phyloP scores from a whole-genome alignment of 2,888 invertebrate genomes.

The Halocaridina rubra region DNA sequence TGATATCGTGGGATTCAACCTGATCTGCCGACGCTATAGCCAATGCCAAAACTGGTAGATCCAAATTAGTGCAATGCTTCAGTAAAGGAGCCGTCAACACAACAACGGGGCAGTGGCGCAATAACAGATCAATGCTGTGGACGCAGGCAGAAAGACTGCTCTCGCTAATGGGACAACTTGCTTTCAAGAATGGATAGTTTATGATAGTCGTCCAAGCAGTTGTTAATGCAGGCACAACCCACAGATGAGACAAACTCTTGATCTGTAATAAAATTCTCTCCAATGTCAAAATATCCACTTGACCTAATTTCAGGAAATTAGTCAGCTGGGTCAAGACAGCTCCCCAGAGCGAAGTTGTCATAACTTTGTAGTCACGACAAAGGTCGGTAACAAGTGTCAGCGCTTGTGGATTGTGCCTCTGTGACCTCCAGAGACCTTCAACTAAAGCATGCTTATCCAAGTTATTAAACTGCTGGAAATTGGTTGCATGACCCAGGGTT shows the following conservation, averaged over 20 bases:
- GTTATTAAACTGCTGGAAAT: slow-evolving; percentile 20
- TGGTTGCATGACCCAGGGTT: slow-evolving; percentile 41
- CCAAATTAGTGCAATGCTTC: slow-evolving; percentile 5
- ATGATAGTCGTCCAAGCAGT: slow-evolving; percentile 54
- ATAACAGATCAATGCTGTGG: slow-evolving; percentile 40
- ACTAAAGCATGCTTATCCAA: slow-evolving; percentile 57
- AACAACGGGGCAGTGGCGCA: slow-evolving; percentile 47
- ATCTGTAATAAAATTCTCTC: slow-evolving; percentile 48
- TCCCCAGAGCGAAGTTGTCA: slow-evolving; percentile 50
- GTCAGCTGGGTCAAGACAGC: slow-evolving; percentile 51
- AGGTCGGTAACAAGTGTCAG: slow-evolving; percentile 58
- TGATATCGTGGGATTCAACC: slow-evolving; percentile 18
- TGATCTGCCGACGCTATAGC: slow-evolving; percentile 48
- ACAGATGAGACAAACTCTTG: slow-evolving; percentile 53
- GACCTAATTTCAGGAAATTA: slow-evolving; percentile 37
- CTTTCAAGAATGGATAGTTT: slow-evolving; percentile 52
- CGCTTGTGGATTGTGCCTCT: slow-evolving; percentile 55
- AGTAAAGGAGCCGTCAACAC: slow-evolving; percentile 21
- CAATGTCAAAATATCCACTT: too few relatives aligned
- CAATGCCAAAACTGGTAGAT: slow-evolving; percentile 20
- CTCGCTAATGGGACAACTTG: slow-evolving; percentile 26
- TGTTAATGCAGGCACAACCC: slow-evolving; percentile 54
- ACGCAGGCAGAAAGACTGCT: slow-evolving; percentile 20
- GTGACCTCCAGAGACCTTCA: slow-evolving; percentile 60
- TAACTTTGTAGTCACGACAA: slow-evolving; percentile 55